These are phyloP conservation scores for Isichthys henryi DNA, from an alignment of 2,113 vertebrate species.

Conservation along the genomic window DNA sequence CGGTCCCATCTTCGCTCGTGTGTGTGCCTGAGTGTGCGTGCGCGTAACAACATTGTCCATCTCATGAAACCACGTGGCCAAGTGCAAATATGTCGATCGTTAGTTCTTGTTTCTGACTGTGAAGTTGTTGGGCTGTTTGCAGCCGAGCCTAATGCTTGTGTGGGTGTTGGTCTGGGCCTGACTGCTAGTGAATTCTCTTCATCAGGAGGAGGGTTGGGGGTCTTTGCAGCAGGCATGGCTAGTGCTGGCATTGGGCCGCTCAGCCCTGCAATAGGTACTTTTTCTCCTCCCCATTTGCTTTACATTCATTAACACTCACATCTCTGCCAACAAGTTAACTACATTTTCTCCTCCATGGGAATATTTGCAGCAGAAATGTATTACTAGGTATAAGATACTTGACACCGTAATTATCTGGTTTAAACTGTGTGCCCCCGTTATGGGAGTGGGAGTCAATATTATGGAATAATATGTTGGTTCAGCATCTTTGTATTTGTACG, in stretches of 20 bases:
- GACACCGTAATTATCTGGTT: not conserved
- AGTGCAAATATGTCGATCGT: not conserved
- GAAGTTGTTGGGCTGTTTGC: not conserved
- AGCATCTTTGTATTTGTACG: not conserved
- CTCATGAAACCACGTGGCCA: not conserved
- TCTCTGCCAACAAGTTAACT: not conserved
- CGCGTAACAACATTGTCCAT: not conserved
- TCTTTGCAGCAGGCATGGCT: constrained; percentile 87
- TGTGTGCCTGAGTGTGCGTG: not conserved
- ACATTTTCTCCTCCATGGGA: constrained; percentile 13
- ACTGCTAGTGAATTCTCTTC: constrained; percentile 43
- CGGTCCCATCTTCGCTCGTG: no score
- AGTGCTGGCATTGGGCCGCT: constrained; percentile 82
- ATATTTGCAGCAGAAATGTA: not conserved
- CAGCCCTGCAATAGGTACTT: constrained; percentile 87
- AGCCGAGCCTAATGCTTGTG: not conserved
- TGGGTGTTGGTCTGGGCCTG: not conserved
- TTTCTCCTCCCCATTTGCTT: constrained; percentile 34
- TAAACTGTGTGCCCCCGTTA: not conserved
- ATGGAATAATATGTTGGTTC: not conserved
- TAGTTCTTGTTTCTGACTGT: not conserved
- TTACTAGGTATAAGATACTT: not conserved
- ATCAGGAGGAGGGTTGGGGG: constrained; percentile 80
- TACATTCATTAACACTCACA: not conserved
- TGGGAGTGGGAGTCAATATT: not conserved